These are phyloP conservation scores for Dascyllus trimaculatus DNA, from an alignment of 2,113 vertebrate species.

Conservation along the genomic window DNA sequence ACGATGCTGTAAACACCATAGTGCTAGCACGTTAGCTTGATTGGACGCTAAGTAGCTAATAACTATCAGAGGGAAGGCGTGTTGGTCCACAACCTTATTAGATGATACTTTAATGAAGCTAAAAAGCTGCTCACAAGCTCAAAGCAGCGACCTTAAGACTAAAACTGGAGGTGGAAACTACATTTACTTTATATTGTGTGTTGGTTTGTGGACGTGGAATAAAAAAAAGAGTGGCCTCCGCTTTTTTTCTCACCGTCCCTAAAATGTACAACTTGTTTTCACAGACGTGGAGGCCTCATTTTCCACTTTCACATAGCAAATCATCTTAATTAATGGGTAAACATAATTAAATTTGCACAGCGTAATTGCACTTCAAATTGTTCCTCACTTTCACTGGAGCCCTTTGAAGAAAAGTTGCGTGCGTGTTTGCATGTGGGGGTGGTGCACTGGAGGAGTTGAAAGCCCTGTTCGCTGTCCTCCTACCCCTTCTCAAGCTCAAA, in stretches of 20 bases:
- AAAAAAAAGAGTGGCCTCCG: not conserved
- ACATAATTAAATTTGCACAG: slow-evolving; percentile 21
- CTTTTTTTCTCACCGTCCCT: accelerated
- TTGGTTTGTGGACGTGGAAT: not conserved
- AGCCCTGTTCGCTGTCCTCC: slow-evolving; percentile 12
- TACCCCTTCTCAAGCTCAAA: slow-evolving; percentile 2
- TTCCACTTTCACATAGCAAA: slow-evolving; percentile 2
- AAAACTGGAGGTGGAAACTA: slow-evolving; percentile 20
- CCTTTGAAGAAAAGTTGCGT: slow-evolving; percentile 11
- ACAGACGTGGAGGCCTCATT: not conserved
- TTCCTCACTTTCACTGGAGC: not conserved
- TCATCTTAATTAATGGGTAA: slow-evolving; percentile 15
- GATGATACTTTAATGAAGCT: slow-evolving; percentile 67
- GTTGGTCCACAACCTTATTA: slow-evolving; percentile 1
- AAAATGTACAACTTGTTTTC: slow-evolving; percentile 1
- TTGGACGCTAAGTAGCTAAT: slow-evolving; percentile 70
- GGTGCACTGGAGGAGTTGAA: slow-evolving; percentile 10
- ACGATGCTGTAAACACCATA: too few species aligned
- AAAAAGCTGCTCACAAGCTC: slow-evolving; percentile 1
- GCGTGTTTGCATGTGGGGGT: not conserved
- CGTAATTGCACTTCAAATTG: slow-evolving; percentile 19
- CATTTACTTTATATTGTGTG: too few species aligned
- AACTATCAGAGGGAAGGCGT: slow-evolving; percentile 42
- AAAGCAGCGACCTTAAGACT: slow-evolving; percentile 25
- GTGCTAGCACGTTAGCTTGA: slow-evolving; percentile 73